Conservation (phyloP, 2,888 invertebrate genomes). For the Elegia similella region DNA sequence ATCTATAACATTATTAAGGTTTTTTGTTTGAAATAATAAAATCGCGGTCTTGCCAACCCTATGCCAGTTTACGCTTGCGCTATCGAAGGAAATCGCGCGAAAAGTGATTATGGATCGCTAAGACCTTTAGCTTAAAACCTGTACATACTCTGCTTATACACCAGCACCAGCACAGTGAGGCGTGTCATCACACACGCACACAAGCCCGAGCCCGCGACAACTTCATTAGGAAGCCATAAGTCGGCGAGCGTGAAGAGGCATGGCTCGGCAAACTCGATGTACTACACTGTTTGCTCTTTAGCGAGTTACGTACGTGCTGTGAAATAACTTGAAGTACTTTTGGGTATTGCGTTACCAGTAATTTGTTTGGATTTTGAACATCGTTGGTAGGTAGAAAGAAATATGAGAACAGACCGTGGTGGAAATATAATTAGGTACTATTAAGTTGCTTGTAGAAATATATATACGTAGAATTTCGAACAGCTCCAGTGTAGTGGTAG, state of each 20-base stretch:
- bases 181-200: slow-evolving; percentile 31
- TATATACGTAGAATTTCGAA: too few species aligned
- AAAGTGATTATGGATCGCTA: slow-evolving; percentile 72
- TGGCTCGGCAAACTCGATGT: slow-evolving; percentile 45
- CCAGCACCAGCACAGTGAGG: slow-evolving; percentile 21
- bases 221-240: slow-evolving; percentile 75
- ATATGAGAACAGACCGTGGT: neutral
- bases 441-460: too few species aligned
- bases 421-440: neutral
- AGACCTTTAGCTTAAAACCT: slow-evolving; percentile 63
- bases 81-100: slow-evolving; percentile 66
- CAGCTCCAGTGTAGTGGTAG: too few species aligned
- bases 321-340: slow-evolving; percentile 32
- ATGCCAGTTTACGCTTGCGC: slow-evolving; percentile 52
- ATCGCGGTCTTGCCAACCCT: slow-evolving; percentile 41
- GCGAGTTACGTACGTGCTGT: slow-evolving; percentile 35
- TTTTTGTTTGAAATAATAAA: neutral
- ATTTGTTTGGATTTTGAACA: slow-evolving; percentile 18
- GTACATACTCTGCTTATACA: slow-evolving; percentile 30
- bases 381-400: neutral
- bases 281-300: slow-evolving; percentile 47
- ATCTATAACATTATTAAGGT: too few species aligned
- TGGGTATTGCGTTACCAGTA: slow-evolving; percentile 20
- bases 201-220: slow-evolving; percentile 43
- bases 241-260: slow-evolving; percentile 48